Base-by-base conservation (phyloP, 2,888 invertebrate genomes). In the Portevinia maculata region DNA sequence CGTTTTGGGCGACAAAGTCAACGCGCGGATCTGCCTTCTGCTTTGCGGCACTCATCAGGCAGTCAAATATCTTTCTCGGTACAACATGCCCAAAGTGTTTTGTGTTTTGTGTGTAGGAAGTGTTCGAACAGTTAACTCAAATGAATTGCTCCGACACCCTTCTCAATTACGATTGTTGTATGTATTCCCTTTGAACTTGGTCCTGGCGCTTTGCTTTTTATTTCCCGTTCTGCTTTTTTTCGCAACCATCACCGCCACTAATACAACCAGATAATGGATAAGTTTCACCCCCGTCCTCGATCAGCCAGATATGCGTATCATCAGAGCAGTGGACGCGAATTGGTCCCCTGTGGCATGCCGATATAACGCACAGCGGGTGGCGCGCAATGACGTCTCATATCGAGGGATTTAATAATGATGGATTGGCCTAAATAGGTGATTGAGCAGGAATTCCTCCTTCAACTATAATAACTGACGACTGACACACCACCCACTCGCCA, bases 271-370 rank as follows among this genome's bases (percentile, higher is more conserved):
- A 83, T 73, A 78, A 48, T 59, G 81, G 76, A 84, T 81, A 76
- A 81, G 65, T 79, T 84, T 70, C 78, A 83, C 74, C 81, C 74
- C 69, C 75, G 65, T 60, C 55, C 24, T 19, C 6, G 50, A 30
- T 34, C 44, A 37, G 32, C 46, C 55, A 69, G 69, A 79, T 73
- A 64, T 69, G 53, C 59, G 55, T 64, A 48, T 53, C 79, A 64
- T 67, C 64, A 71, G 70, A 59, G 41, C 32, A 39, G 70, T 76
- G 84, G 81, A 85, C 85, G 64, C 79, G 89, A 90, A 90, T 90
- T 89, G 90, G 89, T 90, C 90, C 90, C 90, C 89, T 89, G 90
- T 89, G 90, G 88, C 89, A 88, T 86, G 86, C 87, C 90, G 89
- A 90, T 90, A 89, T 89, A 89, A 90, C 86, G 88, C 90, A 87